Evolutionary conservation across 2,888 invertebrate species (phyloP).

Genomic region (Agrenia bidenticulata): DNA sequence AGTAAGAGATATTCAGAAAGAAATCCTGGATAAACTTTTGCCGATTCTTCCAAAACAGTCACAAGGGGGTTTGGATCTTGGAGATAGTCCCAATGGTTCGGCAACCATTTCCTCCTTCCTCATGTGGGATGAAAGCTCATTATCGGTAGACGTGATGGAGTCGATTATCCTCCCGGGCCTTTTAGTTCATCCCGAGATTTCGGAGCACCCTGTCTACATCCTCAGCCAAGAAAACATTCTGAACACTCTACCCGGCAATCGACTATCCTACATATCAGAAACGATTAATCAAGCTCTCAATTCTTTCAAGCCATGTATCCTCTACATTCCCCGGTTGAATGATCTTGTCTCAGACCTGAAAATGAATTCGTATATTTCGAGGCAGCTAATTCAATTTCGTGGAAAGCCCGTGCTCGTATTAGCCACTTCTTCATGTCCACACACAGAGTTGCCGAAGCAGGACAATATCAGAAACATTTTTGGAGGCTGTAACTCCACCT

Average conservation of each 20-base stretch:
- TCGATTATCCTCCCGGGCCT: constrained; percentile 19
- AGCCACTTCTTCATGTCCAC: neutral
- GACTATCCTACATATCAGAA: constrained; percentile 11
- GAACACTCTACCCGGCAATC: neutral
- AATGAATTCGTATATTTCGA: neutral
- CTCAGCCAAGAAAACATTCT: constrained; percentile 26
- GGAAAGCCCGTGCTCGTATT: constrained; percentile 19
- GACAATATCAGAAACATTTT: neutral
- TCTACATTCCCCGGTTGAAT: constrained; percentile 34
- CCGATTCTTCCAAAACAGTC: neutral
- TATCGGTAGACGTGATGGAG: constrained; percentile 21
- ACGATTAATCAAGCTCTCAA: constrained; percentile 28
- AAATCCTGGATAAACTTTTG: neutral
- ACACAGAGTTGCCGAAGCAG: neutral
- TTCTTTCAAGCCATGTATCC: constrained; percentile 13
- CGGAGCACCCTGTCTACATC: constrained; percentile 16
- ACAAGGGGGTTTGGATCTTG: neutral
- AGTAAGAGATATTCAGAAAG: neutral
- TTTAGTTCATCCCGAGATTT: constrained; percentile 10
- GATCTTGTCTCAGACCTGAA: neutral
- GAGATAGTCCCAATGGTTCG: neutral
- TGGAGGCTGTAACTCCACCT: neutral
- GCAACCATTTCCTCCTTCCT: neutral
- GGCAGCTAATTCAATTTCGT: constrained; percentile 8
- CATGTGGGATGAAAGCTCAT: neutral